Percentiles rank a stretch among this genome's conserved stretches.
Evolutionary conservation across 1,140 invertebrate species (phyloP).

Genomic region (Nymphalis io): DNA sequence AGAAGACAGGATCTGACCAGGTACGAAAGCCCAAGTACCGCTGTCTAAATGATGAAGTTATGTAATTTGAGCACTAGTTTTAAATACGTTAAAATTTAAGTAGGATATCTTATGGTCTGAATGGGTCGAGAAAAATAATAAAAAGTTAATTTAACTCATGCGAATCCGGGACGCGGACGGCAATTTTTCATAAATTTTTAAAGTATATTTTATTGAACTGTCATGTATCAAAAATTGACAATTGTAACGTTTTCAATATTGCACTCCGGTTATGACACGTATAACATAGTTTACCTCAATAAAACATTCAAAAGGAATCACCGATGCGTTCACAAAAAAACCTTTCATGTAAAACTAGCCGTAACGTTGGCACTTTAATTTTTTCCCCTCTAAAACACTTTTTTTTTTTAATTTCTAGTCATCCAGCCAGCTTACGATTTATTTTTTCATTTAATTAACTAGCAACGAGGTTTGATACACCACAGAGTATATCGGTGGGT

Average conservation of each 20-base stretch:
- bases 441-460: conserved; percentile 29
- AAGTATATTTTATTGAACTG: neutral
- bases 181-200: neutral
- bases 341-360: conserved; percentile 54
- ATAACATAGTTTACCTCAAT: conserved; percentile 53
- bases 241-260: conserved; percentile 15
- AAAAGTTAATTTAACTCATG: too few species aligned
- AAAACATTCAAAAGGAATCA: conserved; percentile 58
- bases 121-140: too few species aligned
- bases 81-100: too few species aligned
- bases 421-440: conserved; percentile 15
- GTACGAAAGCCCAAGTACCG: too few species aligned
- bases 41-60: too few species aligned
- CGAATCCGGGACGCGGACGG: neutral
- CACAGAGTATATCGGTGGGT: conserved; percentile 21
- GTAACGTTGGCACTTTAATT: conserved; percentile 47
- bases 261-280: conserved; percentile 44
- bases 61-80: too few species aligned
- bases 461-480: conserved; percentile 31
- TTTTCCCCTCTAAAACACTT: conserved; percentile 47
- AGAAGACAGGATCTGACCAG: too few species aligned
- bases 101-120: too few species aligned
- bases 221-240: conserved; percentile 7
- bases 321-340: conserved; percentile 53
- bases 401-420: conserved; percentile 35